These are phyloP conservation scores for Podarcis muralis DNA, from an alignment of 2,113 vertebrate species.

Conservation along the genomic window DNA sequence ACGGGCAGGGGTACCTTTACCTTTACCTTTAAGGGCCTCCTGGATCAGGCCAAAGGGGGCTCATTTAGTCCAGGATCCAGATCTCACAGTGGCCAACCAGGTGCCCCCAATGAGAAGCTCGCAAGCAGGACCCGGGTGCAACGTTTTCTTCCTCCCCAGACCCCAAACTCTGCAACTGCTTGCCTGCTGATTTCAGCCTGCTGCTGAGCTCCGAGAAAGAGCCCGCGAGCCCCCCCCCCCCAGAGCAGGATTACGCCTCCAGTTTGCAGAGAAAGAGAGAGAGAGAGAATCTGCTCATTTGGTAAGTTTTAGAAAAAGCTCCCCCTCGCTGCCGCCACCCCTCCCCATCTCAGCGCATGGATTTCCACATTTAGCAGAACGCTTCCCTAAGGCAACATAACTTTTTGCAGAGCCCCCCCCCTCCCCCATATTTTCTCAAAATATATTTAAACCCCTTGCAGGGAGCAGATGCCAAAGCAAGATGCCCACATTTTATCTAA, in stretches of 20 bases:
- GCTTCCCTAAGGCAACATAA: neutral
- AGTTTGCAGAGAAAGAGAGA: neutral
- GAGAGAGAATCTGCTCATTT: neutral
- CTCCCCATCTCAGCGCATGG: neutral
- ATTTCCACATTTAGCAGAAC: neutral
- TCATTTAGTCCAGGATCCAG: too few relatives aligned
- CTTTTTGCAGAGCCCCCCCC: too few relatives aligned
- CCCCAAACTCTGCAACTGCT: neutral
- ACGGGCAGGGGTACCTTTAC: too few relatives aligned
- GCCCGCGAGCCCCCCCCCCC: neutral
- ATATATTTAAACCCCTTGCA: neutral
- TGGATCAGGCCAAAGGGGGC: too few relatives aligned
- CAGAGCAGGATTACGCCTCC: neutral
- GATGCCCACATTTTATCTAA: conserved; percentile 1
- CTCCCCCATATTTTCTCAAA: neutral
- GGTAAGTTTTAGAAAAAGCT: conserved; percentile 32
- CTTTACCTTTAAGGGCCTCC: too few relatives aligned
- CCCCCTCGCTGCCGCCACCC: neutral
- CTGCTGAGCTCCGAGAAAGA: neutral
- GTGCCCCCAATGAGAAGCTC: too few relatives aligned
- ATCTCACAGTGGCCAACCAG: too few relatives aligned
- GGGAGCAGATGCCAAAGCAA: neutral
- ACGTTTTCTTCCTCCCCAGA: neutral
- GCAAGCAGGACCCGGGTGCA: too few relatives aligned
- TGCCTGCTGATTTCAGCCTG: neutral